A percentile compares a stretch with the other conserved stretches of the same genome.
Evolutionary conservation across 2,888 invertebrate species (phyloP).

Genomic region (Meteorus colon): DNA sequence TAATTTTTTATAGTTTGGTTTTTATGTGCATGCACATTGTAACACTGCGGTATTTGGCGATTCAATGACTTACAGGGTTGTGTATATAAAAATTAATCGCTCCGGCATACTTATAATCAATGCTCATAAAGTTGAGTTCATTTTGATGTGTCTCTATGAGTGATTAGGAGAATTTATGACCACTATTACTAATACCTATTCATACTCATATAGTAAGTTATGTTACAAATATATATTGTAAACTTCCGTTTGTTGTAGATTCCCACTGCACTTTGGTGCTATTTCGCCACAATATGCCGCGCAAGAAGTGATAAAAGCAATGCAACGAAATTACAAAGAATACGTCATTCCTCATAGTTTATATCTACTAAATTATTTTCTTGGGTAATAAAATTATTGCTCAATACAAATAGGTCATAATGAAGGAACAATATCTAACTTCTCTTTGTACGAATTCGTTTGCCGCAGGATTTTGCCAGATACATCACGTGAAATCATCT

Average conservation of each 20-base stretch:
- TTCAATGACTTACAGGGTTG: neutral
- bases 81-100: neutral
- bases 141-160: neutral
- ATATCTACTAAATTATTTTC: conserved; percentile 57
- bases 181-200: neutral
- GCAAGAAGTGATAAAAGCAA: conserved; percentile 60
- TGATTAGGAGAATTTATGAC: conserved; percentile 6
- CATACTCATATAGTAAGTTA: neutral
- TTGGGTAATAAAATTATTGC: conserved; percentile 54
- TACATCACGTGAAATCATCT: too few species aligned
- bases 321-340: conserved; percentile 63
- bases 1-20: conserved; percentile 17
- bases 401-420: neutral
- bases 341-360: conserved; percentile 64
- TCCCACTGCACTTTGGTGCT: conserved; percentile 61
- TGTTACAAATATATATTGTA: conserved; percentile 3
- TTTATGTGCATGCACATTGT: neutral
- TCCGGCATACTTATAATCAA: neutral
- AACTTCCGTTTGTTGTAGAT: conserved; percentile 51
- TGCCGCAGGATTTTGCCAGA: too few species aligned
- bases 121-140: neutral
- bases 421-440: too few species aligned
- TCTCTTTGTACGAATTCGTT: too few species aligned
- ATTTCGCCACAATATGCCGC: conserved; percentile 62
- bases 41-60: neutral